These are phyloP conservation scores for Peucedramus taeniatus DNA, from an alignment of 2,113 vertebrate genomes.

Conservation along the genomic window DNA sequence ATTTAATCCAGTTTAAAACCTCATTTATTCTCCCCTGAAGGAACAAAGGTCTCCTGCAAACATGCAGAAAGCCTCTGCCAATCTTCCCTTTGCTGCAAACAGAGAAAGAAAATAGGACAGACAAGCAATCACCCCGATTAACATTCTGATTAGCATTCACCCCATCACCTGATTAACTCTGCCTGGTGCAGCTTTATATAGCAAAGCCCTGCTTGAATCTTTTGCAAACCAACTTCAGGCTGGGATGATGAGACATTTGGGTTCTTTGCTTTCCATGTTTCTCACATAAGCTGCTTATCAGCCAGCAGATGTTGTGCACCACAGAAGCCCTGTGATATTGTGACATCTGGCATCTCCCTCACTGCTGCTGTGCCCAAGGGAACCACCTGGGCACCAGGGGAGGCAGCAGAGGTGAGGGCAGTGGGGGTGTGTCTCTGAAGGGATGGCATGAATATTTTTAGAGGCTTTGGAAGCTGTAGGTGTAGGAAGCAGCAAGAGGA, in stretches of 20 bases:
- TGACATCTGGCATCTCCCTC: neutral
- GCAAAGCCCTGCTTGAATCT: neutral
- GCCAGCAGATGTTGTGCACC: neutral
- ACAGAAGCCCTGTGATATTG: neutral
- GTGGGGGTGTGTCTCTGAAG: neutral
- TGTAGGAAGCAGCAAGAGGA: neutral
- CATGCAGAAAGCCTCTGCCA: neutral
- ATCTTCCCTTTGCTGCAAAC: neutral
- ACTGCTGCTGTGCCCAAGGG: neutral
- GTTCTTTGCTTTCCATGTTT: neutral
- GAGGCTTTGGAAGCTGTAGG: neutral
- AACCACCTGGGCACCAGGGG: neutral
- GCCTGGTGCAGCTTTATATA: neutral
- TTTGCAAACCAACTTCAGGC: neutral
- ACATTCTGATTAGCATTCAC: neutral
- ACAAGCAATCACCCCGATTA: neutral
- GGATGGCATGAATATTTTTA: neutral
- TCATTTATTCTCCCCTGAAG: neutral
- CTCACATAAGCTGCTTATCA: neutral
- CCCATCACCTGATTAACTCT: neutral
- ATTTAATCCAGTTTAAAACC: neutral
- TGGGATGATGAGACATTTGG: slow-evolving; percentile 21
- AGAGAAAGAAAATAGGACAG: neutral
- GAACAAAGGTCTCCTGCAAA: rapidly evolving
- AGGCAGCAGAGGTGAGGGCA: neutral